phyloP scores from a whole-genome alignment of 2,113 vertebrate species.

The Alces alces region DNA sequence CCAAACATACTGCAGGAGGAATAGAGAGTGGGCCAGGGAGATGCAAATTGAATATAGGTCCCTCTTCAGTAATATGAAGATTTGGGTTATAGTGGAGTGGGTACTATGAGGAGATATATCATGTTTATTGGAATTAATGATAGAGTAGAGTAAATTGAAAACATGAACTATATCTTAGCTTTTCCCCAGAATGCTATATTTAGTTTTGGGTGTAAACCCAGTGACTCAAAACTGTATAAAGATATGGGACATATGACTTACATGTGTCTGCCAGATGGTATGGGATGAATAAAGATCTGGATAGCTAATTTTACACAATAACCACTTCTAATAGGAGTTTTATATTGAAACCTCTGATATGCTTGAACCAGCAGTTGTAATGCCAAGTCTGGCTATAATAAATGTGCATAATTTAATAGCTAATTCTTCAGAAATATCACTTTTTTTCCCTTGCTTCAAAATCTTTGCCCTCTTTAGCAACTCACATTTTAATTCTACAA shows the following conservation, averaged over 20 bases:
- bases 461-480: conserved; percentile 3
- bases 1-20: background rate
- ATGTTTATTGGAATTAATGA: background rate
- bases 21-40: background rate
- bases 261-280: conserved; percentile 38
- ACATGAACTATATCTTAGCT: background rate
- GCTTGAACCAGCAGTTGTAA: conserved; percentile 31
- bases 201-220: conserved; percentile 9
- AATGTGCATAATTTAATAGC: conserved; percentile 51
- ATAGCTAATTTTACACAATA: conserved; percentile 59
- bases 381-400: conserved; percentile 58
- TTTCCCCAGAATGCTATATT: background rate
- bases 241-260: conserved; percentile 36
- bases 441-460: background rate
- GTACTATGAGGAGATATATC: background rate
- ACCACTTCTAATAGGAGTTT: conserved; percentile 55
- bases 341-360: conserved; percentile 59
- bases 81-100: background rate
- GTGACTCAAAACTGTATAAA: conserved; percentile 20
- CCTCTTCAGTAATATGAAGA: background rate
- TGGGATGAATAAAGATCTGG: conserved; percentile 17
- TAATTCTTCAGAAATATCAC: conserved; percentile 36
- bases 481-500: conserved; percentile 11
- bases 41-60: background rate
- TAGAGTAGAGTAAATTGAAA: background rate